Percentiles rank a stretch among this genome's conserved stretches.
Evolutionary conservation across 2,113 vertebrate genomes (phyloP).

Genomic region (Poecilia latipinna): DNA sequence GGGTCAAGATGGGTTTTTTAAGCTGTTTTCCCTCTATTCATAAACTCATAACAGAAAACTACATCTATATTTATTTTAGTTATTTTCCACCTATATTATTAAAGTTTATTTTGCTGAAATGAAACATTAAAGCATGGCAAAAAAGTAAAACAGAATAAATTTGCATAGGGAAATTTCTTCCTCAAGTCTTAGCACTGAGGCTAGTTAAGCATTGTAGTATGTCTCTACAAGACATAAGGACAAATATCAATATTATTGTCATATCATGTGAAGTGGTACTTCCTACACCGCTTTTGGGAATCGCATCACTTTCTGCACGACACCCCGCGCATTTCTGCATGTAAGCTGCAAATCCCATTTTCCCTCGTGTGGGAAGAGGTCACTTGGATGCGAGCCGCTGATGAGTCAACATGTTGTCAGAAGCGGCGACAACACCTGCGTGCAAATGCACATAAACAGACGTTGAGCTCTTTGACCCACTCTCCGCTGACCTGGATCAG

Average conservation of each 20-base stretch:
- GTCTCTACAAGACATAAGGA: neutral
- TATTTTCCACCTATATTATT: too few species aligned
- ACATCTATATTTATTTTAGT: too few species aligned
- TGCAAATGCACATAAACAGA: constrained; percentile 64
- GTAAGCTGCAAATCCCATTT: constrained; percentile 27
- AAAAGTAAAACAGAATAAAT: too few species aligned
- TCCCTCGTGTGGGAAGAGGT: constrained; percentile 47
- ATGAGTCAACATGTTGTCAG: constrained; percentile 60
- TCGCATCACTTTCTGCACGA: neutral
- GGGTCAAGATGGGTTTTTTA: too few species aligned
- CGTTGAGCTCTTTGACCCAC: constrained; percentile 65
- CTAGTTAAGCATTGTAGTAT: too few species aligned
- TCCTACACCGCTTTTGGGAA: constrained; percentile 2
- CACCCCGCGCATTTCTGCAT: constrained; percentile 13
- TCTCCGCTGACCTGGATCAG: constrained; percentile 68
- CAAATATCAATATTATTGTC: neutral
- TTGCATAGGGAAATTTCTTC: too few species aligned
- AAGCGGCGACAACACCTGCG: constrained; percentile 50
- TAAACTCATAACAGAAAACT: too few species aligned
- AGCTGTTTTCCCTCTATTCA: too few species aligned
- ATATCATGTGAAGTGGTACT: neutral
- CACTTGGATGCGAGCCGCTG: constrained; percentile 58
- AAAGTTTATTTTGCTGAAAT: too few species aligned
- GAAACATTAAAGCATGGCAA: too few species aligned
- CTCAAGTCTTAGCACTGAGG: too few species aligned